Evolutionary conservation across 2,797 vertebrate genomes (phyloP).

Genomic region (Simalia tracyae): DNA sequence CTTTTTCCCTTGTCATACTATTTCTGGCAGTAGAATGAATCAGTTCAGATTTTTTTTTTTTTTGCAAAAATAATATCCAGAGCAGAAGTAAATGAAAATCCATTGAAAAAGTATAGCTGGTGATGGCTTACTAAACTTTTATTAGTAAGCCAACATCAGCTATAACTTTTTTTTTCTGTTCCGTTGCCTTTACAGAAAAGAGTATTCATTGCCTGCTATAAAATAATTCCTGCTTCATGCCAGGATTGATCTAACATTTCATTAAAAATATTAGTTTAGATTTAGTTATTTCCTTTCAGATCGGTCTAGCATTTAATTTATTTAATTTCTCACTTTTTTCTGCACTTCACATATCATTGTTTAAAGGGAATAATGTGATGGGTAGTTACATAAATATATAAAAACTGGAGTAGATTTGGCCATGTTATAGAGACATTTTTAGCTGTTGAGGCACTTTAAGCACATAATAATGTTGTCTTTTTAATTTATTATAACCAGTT

Average conservation of each 20-base stretch:
- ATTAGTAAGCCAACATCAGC: not conserved
- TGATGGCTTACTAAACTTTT: conserved; percentile 35
- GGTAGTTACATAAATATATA: not conserved
- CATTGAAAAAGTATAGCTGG: conserved; percentile 36
- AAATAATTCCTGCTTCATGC: not conserved
- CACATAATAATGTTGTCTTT: not conserved
- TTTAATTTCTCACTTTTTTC: not conserved
- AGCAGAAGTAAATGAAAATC: conserved; percentile 43
- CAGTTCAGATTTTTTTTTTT: conserved; percentile 23
- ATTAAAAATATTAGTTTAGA: not conserved
- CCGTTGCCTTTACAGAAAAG: not conserved
- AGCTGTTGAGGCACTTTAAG: not conserved
- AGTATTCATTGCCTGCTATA: not conserved
- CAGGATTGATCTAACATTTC: not conserved
- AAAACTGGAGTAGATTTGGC: not conserved
- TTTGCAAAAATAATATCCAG: conserved; percentile 30
- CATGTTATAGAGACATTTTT: not conserved
- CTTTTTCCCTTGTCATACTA: conserved; percentile 39
- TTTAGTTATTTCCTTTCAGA: not conserved
- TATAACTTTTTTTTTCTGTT: not conserved
- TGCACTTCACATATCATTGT: not conserved
- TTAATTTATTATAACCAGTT: not conserved
- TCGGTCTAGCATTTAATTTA: not conserved
- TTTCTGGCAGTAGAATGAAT: conserved; percentile 19
- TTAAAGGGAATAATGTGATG: not conserved